These are phyloP conservation scores for Operophtera brumata DNA, from an alignment of 2,888 invertebrate species.

Conservation along the genomic window DNA sequence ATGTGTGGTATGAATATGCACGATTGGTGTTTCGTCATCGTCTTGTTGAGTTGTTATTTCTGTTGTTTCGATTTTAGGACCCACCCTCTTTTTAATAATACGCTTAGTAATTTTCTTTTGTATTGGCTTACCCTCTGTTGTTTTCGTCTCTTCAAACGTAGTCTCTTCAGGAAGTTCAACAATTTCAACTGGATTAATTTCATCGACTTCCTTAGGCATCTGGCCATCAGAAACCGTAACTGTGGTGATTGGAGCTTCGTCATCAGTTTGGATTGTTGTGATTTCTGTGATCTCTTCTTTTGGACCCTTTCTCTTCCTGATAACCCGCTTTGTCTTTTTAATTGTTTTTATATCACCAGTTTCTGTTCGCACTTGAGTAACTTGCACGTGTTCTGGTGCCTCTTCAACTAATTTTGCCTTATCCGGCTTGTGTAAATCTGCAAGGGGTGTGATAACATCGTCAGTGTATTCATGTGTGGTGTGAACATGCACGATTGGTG, in stretches of 20 bases:
- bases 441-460: slow-evolving; percentile 30
- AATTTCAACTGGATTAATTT: slow-evolving; percentile 38
- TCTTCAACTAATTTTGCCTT: slow-evolving; percentile 48
- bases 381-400: slow-evolving; percentile 28
- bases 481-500: slow-evolving; percentile 36
- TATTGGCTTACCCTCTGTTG: slow-evolving; percentile 48
- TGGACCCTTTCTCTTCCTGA: slow-evolving; percentile 37
- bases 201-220: slow-evolving; percentile 38
- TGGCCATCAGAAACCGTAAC: slow-evolving; percentile 13
- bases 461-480: slow-evolving; percentile 33
- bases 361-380: slow-evolving; percentile 36
- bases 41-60: too few relatives aligned
- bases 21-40: too few relatives aligned
- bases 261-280: slow-evolving; percentile 61
- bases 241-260: slow-evolving; percentile 49
- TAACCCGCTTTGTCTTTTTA: too few relatives aligned
- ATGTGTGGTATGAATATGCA: too few relatives aligned
- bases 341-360: too few relatives aligned
- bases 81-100: slow-evolving; percentile 49
- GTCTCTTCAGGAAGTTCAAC: slow-evolving; percentile 54
- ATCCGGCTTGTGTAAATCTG: slow-evolving; percentile 35
- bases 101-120: slow-evolving; percentile 44
- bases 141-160: slow-evolving; percentile 38
- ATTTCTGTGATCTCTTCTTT: slow-evolving; percentile 59
- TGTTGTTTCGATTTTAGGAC: slow-evolving; percentile 37